Conservation (phyloP, 1,140 invertebrate species). For the Danaus melanippus region DNA sequence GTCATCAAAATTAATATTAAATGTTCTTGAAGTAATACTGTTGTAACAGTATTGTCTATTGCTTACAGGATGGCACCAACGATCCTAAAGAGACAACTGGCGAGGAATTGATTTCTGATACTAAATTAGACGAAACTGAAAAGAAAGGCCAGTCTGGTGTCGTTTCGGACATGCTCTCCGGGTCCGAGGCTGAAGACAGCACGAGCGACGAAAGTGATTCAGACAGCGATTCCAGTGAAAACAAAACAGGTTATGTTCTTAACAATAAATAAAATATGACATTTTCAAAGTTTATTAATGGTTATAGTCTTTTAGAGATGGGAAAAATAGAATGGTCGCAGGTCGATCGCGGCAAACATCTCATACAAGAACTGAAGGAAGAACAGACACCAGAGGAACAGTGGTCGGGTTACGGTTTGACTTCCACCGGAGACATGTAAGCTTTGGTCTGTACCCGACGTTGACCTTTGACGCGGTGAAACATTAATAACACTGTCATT, state of each 20-base stretch:
- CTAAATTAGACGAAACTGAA: constrained; percentile 20
- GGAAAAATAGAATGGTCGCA: constrained; percentile 51
- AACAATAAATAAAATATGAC: constrained; percentile 1
- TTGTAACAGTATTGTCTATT: no score
- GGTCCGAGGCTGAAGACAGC: constrained; percentile 46
- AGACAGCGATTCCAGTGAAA: constrained; percentile 31
- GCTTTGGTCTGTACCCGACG: background rate
- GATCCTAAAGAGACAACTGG: no score
- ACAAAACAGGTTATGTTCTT: background rate
- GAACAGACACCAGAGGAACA: constrained; percentile 16
- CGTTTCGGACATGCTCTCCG: constrained; percentile 42
- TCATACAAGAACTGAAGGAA: constrained; percentile 53
- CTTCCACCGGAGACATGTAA: constrained; percentile 16
- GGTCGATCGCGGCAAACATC: constrained; percentile 27
- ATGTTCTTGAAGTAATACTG: no score
- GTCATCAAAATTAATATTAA: constrained; percentile 4
- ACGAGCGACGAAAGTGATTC: constrained; percentile 42
- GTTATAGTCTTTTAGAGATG: constrained; percentile 13
- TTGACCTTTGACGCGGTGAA: background rate
- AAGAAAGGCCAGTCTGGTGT: constrained; percentile 30
- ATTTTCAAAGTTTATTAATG: constrained; percentile 8
- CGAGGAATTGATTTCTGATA: no score
- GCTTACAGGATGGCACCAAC: no score
- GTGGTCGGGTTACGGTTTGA: constrained; percentile 36
- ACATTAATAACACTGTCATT: constrained; percentile 9